A percentile compares a stretch with the other conserved stretches of the same genome.
These are phyloP conservation scores for Caenorhabditis parvicauda DNA, from an alignment of 2,888 invertebrate species.

Conservation along the genomic window DNA sequence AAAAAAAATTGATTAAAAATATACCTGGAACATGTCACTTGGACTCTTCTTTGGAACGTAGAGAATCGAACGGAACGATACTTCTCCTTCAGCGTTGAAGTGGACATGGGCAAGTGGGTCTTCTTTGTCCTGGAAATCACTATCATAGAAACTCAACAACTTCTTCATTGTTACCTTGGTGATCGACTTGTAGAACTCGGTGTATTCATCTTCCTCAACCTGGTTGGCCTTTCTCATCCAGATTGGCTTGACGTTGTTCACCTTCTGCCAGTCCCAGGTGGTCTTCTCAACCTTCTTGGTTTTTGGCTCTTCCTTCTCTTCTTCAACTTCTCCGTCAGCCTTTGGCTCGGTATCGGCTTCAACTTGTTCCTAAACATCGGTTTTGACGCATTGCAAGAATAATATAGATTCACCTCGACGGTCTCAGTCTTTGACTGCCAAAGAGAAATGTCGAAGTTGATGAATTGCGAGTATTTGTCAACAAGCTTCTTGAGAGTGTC, in stretches of 20 bases:
- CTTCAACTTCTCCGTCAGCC: conserved; percentile 58
- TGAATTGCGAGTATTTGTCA: conserved; percentile 95
- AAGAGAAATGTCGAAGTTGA: conserved; percentile 95
- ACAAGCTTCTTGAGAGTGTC: conserved; percentile 85
- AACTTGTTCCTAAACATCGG: conserved; percentile 72
- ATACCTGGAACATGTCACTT: conserved; percentile 82
- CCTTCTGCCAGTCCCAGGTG: conserved; percentile 93
- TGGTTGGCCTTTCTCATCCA: conserved; percentile 82
- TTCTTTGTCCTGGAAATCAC: conserved; percentile 43
- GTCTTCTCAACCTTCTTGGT: conserved; percentile 77
- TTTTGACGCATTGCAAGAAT: background rate
- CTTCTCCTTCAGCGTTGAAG: conserved; percentile 98
- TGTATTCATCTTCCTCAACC: conserved; percentile 73
- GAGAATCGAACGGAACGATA: conserved; percentile 92
- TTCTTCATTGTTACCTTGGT: conserved; percentile 74
- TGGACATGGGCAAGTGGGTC: conserved; percentile 68
- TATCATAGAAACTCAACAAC: background rate
- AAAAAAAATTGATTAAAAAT: background rate
- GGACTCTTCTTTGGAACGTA: conserved; percentile 89
- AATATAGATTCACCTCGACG: conserved; percentile 20
- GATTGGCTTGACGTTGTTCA: conserved; percentile 96
- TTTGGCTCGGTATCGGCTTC: conserved; percentile 68
- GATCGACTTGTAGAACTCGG: conserved; percentile 89
- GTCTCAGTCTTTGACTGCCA: conserved; percentile 68
- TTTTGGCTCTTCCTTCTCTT: conserved; percentile 56